Percentiles rank a stretch among this genome's conserved stretches.
Evolutionary conservation across 2,888 invertebrate genomes (phyloP).

Genomic region (Rhamnusium bicolor): DNA sequence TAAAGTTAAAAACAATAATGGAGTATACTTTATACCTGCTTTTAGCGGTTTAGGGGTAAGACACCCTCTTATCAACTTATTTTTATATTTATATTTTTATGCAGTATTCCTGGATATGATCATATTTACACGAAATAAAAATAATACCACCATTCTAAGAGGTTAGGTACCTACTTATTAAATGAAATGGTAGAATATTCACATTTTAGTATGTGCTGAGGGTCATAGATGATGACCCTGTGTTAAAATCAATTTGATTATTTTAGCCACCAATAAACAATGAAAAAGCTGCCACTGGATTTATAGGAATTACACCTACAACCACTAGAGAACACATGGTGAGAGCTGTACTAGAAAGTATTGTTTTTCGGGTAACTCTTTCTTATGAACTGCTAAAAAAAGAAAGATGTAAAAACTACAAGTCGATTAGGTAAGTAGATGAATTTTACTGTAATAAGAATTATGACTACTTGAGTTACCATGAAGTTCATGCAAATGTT

Average conservation of each 20-base stretch:
- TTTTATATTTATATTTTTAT: too few species aligned
- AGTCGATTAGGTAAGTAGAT: conserved; percentile 75
- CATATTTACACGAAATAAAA: too few species aligned
- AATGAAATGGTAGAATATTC: too few species aligned
- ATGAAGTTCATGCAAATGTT: too few species aligned
- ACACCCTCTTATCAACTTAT: too few species aligned
- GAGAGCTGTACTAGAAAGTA: conserved; percentile 88
- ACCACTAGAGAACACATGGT: conserved; percentile 86
- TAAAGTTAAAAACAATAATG: conserved; percentile 81
- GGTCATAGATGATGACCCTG: too few species aligned
- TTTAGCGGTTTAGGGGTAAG: conserved; percentile 90
- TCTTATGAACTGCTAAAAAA: conserved; percentile 81
- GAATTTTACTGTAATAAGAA: too few species aligned
- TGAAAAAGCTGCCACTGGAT: conserved; percentile 86
- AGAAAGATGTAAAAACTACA: conserved; percentile 77
- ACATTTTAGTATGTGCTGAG: too few species aligned
- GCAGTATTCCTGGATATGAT: too few species aligned
- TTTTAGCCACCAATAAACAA: conserved; percentile 91
- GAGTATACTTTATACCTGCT: conserved; percentile 90
- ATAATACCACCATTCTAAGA: too few species aligned
- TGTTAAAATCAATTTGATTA: neutral
- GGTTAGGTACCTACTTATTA: too few species aligned
- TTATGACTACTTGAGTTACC: too few species aligned
- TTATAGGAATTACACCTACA: conserved; percentile 84
- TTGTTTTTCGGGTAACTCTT: conserved; percentile 87